Conservation (phyloP, 2,113 vertebrate species). For the Pachyramphus minor region DNA sequence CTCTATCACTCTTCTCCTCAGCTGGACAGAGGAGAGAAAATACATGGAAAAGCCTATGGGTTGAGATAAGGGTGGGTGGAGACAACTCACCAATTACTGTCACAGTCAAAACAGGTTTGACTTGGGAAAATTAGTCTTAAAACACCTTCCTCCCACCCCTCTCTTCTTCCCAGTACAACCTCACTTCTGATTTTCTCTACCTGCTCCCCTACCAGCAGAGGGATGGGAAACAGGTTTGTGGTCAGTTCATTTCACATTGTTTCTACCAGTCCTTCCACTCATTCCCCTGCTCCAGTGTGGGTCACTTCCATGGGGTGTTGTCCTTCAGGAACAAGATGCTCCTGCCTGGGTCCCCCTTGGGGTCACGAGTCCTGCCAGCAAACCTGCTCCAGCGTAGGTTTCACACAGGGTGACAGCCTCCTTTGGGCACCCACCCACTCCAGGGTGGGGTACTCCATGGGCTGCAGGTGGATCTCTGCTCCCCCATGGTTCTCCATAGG, state of each 20-base stretch:
- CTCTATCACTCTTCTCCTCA: background rate
- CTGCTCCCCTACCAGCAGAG: background rate
- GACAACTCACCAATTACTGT: background rate
- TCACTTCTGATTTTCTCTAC: background rate
- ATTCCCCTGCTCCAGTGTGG: background rate
- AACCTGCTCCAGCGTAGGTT: background rate
- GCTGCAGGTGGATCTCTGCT: background rate
- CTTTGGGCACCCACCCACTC: background rate
- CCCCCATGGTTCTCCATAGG: no score
- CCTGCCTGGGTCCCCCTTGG: no score
- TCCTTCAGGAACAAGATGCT: background rate
- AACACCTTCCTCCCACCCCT: background rate
- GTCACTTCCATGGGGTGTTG: background rate
- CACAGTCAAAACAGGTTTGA: fast-evolving
- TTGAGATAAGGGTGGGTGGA: background rate
- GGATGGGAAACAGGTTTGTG: background rate
- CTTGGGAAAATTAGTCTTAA: background rate
- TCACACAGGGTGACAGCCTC: background rate
- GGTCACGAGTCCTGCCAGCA: background rate
- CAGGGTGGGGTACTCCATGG: background rate
- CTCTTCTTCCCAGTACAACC: background rate
- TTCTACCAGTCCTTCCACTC: background rate
- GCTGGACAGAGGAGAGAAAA: background rate
- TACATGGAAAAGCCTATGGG: background rate
- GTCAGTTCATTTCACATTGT: background rate